Evolutionary conservation across 1,140 invertebrate species (phyloP).

Genomic region (Panagrolaimus sp.): DNA sequence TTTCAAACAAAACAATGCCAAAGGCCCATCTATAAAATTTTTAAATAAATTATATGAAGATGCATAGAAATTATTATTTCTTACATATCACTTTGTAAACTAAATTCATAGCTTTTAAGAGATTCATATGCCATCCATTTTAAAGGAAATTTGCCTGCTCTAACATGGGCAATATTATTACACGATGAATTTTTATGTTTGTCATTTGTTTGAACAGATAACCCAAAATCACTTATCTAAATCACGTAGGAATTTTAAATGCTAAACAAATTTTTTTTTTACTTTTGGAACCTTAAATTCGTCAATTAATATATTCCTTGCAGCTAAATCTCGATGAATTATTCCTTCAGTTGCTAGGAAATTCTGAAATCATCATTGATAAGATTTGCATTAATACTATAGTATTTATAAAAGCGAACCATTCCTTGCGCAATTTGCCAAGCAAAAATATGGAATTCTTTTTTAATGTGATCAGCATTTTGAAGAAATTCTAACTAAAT

Average conservation of each 20-base stretch:
- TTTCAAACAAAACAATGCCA: no score
- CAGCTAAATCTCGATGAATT: conserved; percentile 9
- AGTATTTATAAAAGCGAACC: neutral
- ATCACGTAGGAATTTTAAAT: neutral
- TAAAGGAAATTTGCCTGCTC: conserved; percentile 7
- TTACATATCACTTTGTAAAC: conserved; percentile 13
- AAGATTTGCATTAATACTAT: neutral
- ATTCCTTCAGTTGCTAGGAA: neutral
- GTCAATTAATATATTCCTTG: conserved; percentile 13
- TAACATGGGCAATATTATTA: neutral
- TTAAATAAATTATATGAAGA: no score
- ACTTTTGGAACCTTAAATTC: neutral
- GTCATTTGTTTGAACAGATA: conserved; percentile 11
- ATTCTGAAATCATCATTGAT: no score
- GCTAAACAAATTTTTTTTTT: no score
- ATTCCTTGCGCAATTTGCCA: conserved; percentile 23
- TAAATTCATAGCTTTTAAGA: conserved; percentile 1
- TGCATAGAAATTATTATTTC: no score
- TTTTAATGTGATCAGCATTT: no score
- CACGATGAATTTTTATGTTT: neutral
- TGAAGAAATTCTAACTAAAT: no score
- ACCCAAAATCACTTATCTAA: conserved; percentile 21
- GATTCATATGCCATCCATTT: conserved; percentile 20
- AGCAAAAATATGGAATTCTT: no score
- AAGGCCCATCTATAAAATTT: no score